Conservation (phyloP, 2,113 vertebrate genomes). For the Alligator mississippiensis region DNA sequence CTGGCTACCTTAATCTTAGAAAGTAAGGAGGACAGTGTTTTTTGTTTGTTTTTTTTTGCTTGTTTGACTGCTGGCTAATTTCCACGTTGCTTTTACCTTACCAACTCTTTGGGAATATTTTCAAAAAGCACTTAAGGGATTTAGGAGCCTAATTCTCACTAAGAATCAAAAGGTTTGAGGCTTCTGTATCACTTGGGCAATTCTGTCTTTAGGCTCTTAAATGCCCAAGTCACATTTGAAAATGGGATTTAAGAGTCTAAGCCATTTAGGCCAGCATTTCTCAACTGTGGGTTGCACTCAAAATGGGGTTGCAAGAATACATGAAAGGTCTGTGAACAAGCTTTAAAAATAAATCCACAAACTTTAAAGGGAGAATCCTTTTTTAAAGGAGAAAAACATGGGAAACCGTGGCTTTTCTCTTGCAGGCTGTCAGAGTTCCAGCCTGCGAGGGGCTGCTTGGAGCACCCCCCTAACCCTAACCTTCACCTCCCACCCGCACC, state of each 20-base stretch:
- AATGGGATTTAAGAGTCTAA: conserved; percentile 1
- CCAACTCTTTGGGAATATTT: background rate
- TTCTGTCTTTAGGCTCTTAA: background rate
- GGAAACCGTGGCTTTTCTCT: too few species aligned
- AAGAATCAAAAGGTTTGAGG: background rate
- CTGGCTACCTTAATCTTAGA: conserved; percentile 97
- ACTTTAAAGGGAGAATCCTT: too few species aligned
- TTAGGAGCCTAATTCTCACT: background rate
- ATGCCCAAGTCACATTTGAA: background rate
- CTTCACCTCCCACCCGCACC: too few species aligned
- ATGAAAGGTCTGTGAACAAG: too few species aligned
- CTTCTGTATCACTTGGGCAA: background rate
- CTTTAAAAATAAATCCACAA: too few species aligned
- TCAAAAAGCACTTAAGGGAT: background rate
- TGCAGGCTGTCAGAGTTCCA: too few species aligned
- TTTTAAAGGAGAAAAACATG: too few species aligned
- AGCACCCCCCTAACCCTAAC: too few species aligned
- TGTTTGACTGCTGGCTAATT: background rate
- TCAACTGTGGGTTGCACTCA: too few species aligned
- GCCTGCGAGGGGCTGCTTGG: too few species aligned
- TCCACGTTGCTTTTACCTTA: background rate
- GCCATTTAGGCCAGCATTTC: background rate
- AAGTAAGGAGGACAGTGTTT: conserved; percentile 80
- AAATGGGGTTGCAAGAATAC: too few species aligned
- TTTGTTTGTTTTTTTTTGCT: accelerated